Evolutionary conservation across 1,140 invertebrate genomes (phyloP).

Genomic region (Battus philenor): DNA sequence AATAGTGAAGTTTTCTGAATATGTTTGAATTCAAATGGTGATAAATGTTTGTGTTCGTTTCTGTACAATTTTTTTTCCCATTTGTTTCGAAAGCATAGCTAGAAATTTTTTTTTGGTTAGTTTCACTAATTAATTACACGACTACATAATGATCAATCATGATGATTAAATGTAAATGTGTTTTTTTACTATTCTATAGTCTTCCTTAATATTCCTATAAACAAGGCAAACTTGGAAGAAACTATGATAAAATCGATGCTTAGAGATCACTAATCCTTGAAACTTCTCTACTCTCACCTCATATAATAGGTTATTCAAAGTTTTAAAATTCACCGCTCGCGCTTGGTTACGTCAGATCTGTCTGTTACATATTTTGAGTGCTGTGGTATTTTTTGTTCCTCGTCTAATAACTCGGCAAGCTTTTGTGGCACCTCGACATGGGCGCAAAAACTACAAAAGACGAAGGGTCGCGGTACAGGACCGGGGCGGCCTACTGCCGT

Average conservation of each 20-base stretch:
- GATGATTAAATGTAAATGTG: too few species aligned
- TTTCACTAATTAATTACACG: too few species aligned
- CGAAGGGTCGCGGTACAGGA: constrained; percentile 46
- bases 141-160: too few species aligned
- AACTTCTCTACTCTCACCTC: constrained; percentile 62
- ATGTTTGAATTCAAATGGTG: constrained; percentile 7
- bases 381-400: constrained; percentile 55
- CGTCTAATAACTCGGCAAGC: constrained; percentile 67
- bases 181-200: too few species aligned
- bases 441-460: constrained; percentile 70
- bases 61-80: too few species aligned
- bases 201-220: too few species aligned
- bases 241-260: too few species aligned
- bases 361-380: constrained; percentile 52
- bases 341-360: constrained; percentile 56
- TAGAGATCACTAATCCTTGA: constrained; percentile 14
- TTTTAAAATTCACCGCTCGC: constrained; percentile 55
- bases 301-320: constrained; percentile 55
- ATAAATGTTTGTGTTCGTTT: too few species aligned
- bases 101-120: too few species aligned
- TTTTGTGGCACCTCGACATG: constrained; percentile 66
- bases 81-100: too few species aligned
- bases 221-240: too few species aligned
- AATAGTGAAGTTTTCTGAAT: constrained; percentile 3
- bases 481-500: constrained; percentile 11